Evolutionary conservation across 2,113 vertebrate species (phyloP), one percentile per base, ranked within the genome.

Genomic region (Anas platyrhynchos): DNA sequence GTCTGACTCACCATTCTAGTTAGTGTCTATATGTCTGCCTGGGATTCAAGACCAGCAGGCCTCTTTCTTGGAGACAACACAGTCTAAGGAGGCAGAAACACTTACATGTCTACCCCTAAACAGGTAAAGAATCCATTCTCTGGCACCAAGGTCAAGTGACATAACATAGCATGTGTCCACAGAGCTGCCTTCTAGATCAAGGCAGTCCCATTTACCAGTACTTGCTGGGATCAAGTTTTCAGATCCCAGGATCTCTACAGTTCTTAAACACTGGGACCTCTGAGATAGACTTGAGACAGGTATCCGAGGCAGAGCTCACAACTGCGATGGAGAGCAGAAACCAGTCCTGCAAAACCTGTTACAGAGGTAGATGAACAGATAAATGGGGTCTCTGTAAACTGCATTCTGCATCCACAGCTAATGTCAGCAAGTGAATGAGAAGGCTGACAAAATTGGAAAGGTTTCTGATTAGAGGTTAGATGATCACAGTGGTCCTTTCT

Each of bases 381-480:
- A 31, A 94, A 95, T 44, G 34, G 26, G 11, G 4, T 90, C 52
- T 63, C 90, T 91, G 29, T 43, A 75, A 86, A 93, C 16, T 38
- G 31, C 4, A 6, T 79, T 88, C 56, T 32, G 29, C 36, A 66
- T 75, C n/a, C 55, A 62, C 48, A 68, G 43, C 17, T 79, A 65
- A 52, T 48, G 46, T 23, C 5, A 5, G 29, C 68, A 86, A 94
- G 29, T 0, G 3, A 94, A 61, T 8, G 23, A 81, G 7, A 74
- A 94, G 48, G 34, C 15, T 90, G 76, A 95, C 20, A 90, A 94
- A 88, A 78, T 17, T 78, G 29, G 36, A 93, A 74, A 71, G 83
- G 29, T 83, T 94, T 94, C 86, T 95, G 91, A 86, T 88, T 94
- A 94, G 88, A 75, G 83, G 76, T 86, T 93, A 96, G 88, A 56